Evolutionary conservation across 2,888 invertebrate species (phyloP).

Genomic region (Oligia fasciuncula): DNA sequence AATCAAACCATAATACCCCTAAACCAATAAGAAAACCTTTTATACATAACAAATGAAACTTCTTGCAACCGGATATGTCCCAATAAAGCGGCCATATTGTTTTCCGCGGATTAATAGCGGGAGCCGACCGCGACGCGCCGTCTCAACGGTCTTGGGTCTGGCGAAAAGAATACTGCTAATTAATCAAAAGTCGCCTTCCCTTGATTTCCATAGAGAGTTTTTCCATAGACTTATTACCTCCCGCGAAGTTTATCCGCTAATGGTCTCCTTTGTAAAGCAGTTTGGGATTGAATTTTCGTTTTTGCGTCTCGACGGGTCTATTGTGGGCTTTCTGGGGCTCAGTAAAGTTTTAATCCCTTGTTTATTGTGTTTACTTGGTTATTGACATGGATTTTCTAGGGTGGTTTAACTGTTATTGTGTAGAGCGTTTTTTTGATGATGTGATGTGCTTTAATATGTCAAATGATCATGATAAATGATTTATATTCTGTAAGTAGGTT

Average conservation of each 20-base stretch:
- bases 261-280: conserved; percentile 85
- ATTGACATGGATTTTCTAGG: conserved; percentile 65
- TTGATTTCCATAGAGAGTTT: conserved; percentile 88
- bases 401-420: neutral
- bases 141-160: conserved; percentile 80
- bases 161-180: conserved; percentile 89
- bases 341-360: conserved; percentile 76
- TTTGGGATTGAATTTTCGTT: conserved; percentile 85
- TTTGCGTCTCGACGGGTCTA: conserved; percentile 75
- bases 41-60: conserved; percentile 59
- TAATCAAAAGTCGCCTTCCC: conserved; percentile 87
- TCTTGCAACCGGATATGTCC: conserved; percentile 82
- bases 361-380: conserved; percentile 80
- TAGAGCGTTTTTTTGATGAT: neutral
- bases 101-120: conserved; percentile 82
- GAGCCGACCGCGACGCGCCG: conserved; percentile 50
- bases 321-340: conserved; percentile 69
- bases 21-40: conserved; percentile 42
- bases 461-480: too few relatives aligned
- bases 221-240: conserved; percentile 76
- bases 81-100: conserved; percentile 86
- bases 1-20: neutral
- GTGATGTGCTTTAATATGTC: neutral
- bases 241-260: conserved; percentile 82
- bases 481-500: too few relatives aligned